phyloP scores from a whole-genome alignment of 2,888 invertebrate genomes.

The Spodoptera littoralis region DNA sequence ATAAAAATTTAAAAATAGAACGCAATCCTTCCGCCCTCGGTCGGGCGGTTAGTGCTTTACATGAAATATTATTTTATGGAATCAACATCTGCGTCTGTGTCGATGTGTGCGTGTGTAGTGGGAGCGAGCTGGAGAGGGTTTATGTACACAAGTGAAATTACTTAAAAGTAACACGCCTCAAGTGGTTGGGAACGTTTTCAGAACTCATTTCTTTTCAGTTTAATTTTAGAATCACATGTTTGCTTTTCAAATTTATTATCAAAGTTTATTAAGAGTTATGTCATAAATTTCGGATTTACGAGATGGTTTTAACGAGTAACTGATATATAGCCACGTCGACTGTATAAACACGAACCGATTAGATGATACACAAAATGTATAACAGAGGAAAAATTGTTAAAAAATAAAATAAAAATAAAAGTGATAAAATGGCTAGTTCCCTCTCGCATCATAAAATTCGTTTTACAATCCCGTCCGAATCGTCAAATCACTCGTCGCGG shows the following conservation, averaged over 20 bases:
- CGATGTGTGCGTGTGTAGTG: conserved; percentile 77
- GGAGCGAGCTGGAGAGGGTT: conserved; percentile 74
- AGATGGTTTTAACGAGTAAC: conserved; percentile 53
- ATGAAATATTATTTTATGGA: conserved; percentile 89
- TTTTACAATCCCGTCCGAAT: conserved; percentile 82
- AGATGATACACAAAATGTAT: conserved; percentile 35
- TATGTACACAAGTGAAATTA: conserved; percentile 85
- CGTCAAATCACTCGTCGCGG: conserved; percentile 85
- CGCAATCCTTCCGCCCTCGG: conserved; percentile 88
- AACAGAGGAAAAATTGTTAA: conserved; percentile 6
- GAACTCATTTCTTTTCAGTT: conserved; percentile 72
- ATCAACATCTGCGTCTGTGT: conserved; percentile 86
- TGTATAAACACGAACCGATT: conserved; percentile 49
- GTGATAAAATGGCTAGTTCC: conserved; percentile 63
- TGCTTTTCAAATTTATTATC: conserved; percentile 56
- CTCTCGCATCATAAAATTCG: conserved; percentile 75
- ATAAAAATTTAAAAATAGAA: conserved; percentile 87
- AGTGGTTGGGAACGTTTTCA: conserved; percentile 83
- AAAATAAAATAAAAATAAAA: conserved; percentile 42
- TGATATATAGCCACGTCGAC: conserved; percentile 48
- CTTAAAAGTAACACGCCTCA: conserved; percentile 84
- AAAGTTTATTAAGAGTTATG: conserved; percentile 58
- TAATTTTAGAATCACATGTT: conserved; percentile 65
- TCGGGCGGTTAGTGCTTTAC: conserved; percentile 86
- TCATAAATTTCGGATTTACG: conserved; percentile 59